These are phyloP conservation scores for Chloroclysta siterata DNA, from an alignment of 2,888 invertebrate species.

Conservation along the genomic window DNA sequence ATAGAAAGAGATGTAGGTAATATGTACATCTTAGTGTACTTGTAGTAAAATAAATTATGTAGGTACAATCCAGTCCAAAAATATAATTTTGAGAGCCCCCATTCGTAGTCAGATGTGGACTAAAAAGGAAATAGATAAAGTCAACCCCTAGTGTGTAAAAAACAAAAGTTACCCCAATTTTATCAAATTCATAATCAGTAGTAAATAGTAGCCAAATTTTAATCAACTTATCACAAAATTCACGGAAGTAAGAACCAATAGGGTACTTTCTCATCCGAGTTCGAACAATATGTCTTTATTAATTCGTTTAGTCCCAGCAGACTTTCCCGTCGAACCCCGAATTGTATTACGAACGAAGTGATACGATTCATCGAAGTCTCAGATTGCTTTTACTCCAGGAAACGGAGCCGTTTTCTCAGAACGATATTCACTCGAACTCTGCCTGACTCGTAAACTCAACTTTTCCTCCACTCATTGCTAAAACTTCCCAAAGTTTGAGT, in stretches of 20 bases:
- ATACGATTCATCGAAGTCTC: conserved; percentile 17
- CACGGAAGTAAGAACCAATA: neutral
- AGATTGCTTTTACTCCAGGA: conserved; percentile 24
- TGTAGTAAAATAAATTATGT: too few species aligned
- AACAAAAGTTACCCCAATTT: too few species aligned
- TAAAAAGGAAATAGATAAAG: too few species aligned
- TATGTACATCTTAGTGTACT: too few species aligned
- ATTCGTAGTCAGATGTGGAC: too few species aligned
- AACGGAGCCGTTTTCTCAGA: conserved; percentile 11
- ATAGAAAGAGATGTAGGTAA: too few species aligned
- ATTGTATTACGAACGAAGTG: conserved; percentile 24
- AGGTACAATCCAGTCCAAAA: too few species aligned
- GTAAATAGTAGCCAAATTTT: neutral
- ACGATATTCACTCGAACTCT: neutral
- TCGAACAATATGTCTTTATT: conserved; percentile 13
- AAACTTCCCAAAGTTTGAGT: too few species aligned
- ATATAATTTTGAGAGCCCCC: too few species aligned
- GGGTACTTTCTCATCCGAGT: neutral
- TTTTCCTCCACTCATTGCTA: too few species aligned
- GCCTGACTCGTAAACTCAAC: too few species aligned
- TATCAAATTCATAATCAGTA: neutral
- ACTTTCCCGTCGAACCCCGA: conserved; percentile 8
- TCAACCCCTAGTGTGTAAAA: too few species aligned
- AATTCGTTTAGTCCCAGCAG: conserved; percentile 25
- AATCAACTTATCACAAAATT: neutral